Evolutionary conservation across 1,140 invertebrate species (phyloP).

Genomic region (Bombus picipes): DNA sequence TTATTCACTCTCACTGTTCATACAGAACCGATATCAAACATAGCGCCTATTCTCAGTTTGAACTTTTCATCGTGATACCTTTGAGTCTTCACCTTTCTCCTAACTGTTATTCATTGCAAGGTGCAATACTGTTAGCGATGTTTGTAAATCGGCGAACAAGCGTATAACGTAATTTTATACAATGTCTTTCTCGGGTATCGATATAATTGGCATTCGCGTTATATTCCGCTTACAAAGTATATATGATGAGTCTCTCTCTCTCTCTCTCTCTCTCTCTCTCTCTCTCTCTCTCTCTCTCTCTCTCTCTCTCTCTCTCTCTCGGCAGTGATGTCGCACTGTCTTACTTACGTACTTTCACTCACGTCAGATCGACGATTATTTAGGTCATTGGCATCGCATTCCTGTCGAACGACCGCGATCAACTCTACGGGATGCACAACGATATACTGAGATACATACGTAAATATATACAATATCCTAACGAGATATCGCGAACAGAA

Average conservation of each 20-base stretch:
- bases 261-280: not conserved
- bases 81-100: not conserved
- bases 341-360: slow-evolving; percentile 8
- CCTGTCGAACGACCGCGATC: slow-evolving; percentile 4
- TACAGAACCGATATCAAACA: slow-evolving; percentile 27
- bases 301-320: not conserved
- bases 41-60: not conserved
- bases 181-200: slow-evolving; percentile 26
- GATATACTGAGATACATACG: slow-evolving; percentile 34
- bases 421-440: slow-evolving; percentile 31
- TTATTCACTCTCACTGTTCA: slow-evolving; percentile 35
- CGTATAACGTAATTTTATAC: slow-evolving; percentile 21
- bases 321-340: slow-evolving; percentile 55
- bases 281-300: not conserved
- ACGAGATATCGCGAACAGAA: slow-evolving; percentile 23
- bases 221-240: slow-evolving; percentile 21
- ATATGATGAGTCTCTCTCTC: slow-evolving; percentile 5
- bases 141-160: slow-evolving; percentile 39
- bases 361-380: not conserved
- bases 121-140: slow-evolving; percentile 35
- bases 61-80: not conserved
- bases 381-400: slow-evolving; percentile 8
- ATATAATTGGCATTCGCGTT: slow-evolving; percentile 31
- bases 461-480: slow-evolving; percentile 46
- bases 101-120: slow-evolving; percentile 28